Percentiles rank a stretch among this genome's conserved stretches.
phyloP scores from a whole-genome alignment of 1,140 invertebrate genomes.

The Diabrotica undecimpunctata region DNA sequence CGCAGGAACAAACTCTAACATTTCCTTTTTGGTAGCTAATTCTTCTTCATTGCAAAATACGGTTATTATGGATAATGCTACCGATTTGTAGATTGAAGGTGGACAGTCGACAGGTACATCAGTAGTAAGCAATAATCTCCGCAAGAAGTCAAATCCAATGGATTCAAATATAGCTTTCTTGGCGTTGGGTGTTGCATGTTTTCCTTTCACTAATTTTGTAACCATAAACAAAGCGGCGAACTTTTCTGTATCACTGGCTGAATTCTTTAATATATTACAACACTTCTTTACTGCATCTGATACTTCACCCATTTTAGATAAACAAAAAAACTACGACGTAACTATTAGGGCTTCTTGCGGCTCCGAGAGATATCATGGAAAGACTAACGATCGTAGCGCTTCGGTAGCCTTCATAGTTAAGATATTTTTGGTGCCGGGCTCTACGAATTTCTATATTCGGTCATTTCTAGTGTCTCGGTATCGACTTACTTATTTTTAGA shows the following conservation, averaged over 20 bases:
- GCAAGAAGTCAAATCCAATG: constrained; percentile 81
- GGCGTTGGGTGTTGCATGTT: constrained; percentile 66
- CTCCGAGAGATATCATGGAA: constrained; percentile 20
- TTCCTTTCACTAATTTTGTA: constrained; percentile 78
- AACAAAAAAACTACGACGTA: not conserved
- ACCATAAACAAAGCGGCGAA: constrained; percentile 88
- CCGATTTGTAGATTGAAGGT: constrained; percentile 81
- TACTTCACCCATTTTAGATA: constrained; percentile 49
- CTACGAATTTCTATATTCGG: constrained; percentile 41
- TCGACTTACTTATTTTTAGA: constrained; percentile 44
- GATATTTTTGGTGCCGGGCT: constrained; percentile 42
- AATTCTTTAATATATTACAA: constrained; percentile 69
- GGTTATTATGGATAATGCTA: constrained; percentile 79
- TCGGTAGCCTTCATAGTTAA: constrained; percentile 27
- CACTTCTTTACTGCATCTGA: constrained; percentile 80
- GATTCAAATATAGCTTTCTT: constrained; percentile 82
- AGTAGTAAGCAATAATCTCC: constrained; percentile 69
- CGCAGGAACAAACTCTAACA: constrained; percentile 74
- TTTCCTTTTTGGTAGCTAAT: constrained; percentile 74
- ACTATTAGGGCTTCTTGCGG: not conserved
- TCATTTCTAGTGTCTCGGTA: constrained; percentile 39
- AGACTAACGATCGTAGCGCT: constrained; percentile 29
- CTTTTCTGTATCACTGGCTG: constrained; percentile 82
- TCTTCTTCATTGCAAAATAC: constrained; percentile 77
- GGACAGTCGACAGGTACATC: constrained; percentile 79